Conservation (phyloP, 2,797 vertebrate genomes). For the Gobionotothen gibberifrons region DNA sequence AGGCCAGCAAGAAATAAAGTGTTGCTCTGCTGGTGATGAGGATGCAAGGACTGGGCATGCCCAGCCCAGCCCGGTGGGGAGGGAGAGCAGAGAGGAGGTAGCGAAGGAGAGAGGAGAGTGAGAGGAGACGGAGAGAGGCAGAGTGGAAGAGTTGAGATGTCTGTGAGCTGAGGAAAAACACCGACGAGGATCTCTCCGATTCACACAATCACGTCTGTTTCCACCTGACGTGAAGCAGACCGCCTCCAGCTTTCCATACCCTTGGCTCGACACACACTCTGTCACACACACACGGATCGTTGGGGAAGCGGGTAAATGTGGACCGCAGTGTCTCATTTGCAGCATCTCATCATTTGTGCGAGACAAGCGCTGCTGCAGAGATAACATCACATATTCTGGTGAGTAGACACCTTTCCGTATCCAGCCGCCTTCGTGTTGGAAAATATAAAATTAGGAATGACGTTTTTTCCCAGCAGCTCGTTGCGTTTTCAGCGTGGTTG, state of each 20-base stretch:
- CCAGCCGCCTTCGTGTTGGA: neutral
- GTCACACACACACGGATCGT: neutral
- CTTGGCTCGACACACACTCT: neutral
- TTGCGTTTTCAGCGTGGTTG: neutral
- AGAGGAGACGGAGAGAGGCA: conserved; percentile 23
- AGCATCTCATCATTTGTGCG: conserved; percentile 49
- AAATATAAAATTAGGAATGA: neutral
- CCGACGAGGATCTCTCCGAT: conserved; percentile 50
- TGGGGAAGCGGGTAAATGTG: conserved; percentile 54
- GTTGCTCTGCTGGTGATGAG: conserved; percentile 7
- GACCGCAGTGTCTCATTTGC: conserved; percentile 73
- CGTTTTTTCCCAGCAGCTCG: neutral
- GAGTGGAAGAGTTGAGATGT: conserved; percentile 50
- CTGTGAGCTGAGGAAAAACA: conserved; percentile 36
- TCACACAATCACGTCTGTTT: conserved; percentile 54
- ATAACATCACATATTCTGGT: conserved; percentile 43
- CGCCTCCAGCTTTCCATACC: neutral
- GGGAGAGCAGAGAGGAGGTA: conserved; percentile 19
- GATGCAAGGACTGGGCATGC: conserved; percentile 73
- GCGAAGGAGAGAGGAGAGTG: neutral
- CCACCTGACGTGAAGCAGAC: conserved; percentile 43
- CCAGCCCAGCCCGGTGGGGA: conserved; percentile 60
- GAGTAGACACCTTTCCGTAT: conserved; percentile 44
- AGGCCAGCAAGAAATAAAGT: neutral
- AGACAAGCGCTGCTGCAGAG: conserved; percentile 36